Evolutionary conservation across 2,888 invertebrate genomes (phyloP).

Genomic region (Terebella lapidaria): DNA sequence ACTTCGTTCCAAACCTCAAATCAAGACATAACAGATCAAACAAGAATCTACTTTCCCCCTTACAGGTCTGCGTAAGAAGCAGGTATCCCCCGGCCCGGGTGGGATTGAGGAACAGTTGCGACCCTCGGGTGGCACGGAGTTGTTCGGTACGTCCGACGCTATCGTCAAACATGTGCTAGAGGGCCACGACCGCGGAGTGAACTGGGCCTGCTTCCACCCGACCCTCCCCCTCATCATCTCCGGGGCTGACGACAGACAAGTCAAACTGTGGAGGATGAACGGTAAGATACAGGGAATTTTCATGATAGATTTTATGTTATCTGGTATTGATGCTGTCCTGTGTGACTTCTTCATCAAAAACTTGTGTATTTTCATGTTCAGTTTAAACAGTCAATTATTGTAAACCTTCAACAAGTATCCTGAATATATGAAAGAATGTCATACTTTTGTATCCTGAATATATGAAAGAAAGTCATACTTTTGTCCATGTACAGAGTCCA

Average conservation of each 20-base stretch:
- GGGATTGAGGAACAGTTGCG: conserved; percentile 65
- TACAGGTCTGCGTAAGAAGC: conserved; percentile 89
- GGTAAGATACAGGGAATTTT: conserved; percentile 73
- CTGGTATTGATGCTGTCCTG: no score
- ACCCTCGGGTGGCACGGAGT: conserved; percentile 60
- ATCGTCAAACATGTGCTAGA: conserved; percentile 58
- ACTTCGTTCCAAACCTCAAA: no score
- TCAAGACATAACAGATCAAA: no score
- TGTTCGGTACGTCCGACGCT: conserved; percentile 82
- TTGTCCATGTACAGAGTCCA: conserved; percentile 56
- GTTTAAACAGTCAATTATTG: no score
- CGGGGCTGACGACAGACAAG: conserved; percentile 96
- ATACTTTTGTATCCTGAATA: no score
- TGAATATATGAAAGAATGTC: no score
- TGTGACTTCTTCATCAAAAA: no score
- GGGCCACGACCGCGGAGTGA: conserved; percentile 76
- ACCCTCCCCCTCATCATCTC: conserved; percentile 90
- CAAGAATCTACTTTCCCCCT: no score
- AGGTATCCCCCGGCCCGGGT: conserved; percentile 91
- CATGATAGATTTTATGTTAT: no score
- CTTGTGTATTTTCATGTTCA: no score
- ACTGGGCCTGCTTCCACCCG: conserved; percentile 97
- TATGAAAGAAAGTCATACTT: no score
- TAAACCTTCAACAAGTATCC: no score
- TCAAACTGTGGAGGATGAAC: conserved; percentile 98